Percentiles rank a stretch among this genome's conserved stretches.
Evolutionary conservation across 2,113 vertebrate species (phyloP).

Genomic region (Hyaena hyaena): DNA sequence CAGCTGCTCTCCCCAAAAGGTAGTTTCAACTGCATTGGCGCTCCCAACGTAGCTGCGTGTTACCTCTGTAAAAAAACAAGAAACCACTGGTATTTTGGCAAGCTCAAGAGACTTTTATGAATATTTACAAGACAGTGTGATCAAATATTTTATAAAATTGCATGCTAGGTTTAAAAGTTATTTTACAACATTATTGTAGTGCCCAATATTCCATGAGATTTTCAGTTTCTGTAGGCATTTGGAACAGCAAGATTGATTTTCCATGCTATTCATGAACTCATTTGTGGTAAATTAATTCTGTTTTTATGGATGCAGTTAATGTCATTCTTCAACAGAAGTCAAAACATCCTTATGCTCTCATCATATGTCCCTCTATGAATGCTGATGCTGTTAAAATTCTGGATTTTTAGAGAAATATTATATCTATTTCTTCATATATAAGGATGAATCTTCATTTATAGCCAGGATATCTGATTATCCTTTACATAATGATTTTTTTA

Average conservation of each 20-base stretch:
- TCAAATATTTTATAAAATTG: neutral
- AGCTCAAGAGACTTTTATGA: neutral
- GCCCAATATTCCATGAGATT: neutral
- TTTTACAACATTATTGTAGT: neutral
- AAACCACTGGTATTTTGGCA: neutral
- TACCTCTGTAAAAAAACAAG: neutral
- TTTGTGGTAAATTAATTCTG: slow-evolving; percentile 38
- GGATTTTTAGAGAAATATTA: slow-evolving; percentile 9
- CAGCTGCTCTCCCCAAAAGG: neutral
- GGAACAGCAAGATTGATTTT: slow-evolving; percentile 34
- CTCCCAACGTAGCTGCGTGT: neutral
- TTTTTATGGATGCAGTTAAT: slow-evolving; percentile 3
- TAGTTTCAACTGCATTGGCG: neutral
- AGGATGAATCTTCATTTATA: slow-evolving; percentile 8
- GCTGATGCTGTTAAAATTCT: neutral
- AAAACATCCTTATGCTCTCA: neutral
- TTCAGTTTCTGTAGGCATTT: neutral
- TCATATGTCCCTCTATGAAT: neutral
- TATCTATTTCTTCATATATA: slow-evolving; percentile 1
- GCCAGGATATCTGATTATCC: neutral
- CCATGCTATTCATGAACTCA: neutral
- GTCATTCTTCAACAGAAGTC: slow-evolving; percentile 19
- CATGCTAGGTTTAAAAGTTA: neutral
- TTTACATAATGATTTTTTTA: neutral
- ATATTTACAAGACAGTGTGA: neutral